These are phyloP conservation scores for Sternarchorhynchus goeldii DNA, from an alignment of 2,797 vertebrate species.

Conservation along the genomic window DNA sequence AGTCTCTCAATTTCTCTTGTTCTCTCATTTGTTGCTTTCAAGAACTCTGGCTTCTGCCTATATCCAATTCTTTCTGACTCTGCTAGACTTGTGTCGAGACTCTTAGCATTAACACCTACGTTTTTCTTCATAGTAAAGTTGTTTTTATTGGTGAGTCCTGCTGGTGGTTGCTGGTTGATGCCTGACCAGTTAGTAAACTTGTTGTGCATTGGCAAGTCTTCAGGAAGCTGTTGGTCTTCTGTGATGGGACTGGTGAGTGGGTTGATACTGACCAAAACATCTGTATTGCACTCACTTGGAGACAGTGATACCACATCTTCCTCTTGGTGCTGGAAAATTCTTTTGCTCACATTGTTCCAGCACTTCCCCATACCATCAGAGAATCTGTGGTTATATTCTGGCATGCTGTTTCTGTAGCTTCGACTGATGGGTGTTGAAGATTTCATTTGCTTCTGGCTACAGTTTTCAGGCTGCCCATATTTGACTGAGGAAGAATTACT, in stretches of 20 bases:
- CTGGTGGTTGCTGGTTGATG: constrained; percentile 67
- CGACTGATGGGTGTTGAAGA: constrained; percentile 33
- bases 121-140: constrained; percentile 27
- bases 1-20: constrained; percentile 78
- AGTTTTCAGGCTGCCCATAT: constrained; percentile 28
- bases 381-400: constrained; percentile 40
- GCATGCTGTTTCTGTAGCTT: constrained; percentile 4
- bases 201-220: constrained; percentile 86
- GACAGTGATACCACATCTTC: constrained; percentile 71
- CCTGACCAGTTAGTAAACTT: constrained; percentile 92
- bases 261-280: constrained; percentile 76
- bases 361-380: constrained; percentile 44
- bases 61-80: constrained; percentile 56
- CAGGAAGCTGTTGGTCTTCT: constrained; percentile 61
- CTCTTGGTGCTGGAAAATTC: constrained; percentile 41
- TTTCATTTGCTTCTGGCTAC: constrained; percentile 40
- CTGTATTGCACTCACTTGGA: constrained; percentile 84
- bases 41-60: constrained; percentile 45
- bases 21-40: constrained; percentile 57
- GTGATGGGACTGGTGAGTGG: constrained; percentile 57
- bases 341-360: constrained; percentile 40
- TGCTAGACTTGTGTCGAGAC: constrained; percentile 27
- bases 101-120: constrained; percentile 11
- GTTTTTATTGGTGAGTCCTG: constrained; percentile 52
- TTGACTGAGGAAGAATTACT: constrained; percentile 42